Percentiles rank a stretch among this genome's conserved stretches.
These are phyloP conservation scores for Megalops cyprinoides DNA, from an alignment of 2,797 vertebrate genomes.

Conservation along the genomic window DNA sequence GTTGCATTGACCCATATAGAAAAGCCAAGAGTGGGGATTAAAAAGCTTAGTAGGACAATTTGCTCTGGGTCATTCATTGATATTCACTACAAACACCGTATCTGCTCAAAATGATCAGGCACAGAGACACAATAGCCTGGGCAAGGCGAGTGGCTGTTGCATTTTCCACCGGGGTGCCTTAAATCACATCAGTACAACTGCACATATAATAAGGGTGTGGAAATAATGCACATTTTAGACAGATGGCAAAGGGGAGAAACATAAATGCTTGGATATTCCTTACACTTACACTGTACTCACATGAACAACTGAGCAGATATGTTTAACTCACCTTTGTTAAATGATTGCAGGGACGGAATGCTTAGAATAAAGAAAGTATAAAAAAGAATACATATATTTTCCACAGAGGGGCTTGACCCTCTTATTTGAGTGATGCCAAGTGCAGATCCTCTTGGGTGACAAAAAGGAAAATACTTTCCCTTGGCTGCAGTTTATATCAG, in stretches of 20 bases:
- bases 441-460: neutral
- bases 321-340: too few species aligned
- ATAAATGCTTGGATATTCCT: too few species aligned
- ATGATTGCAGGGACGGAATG: too few species aligned
- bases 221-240: neutral
- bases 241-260: neutral
- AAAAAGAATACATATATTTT: neutral
- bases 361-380: neutral
- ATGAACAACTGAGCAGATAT: too few species aligned
- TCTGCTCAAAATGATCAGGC: slow-evolving; percentile 23
- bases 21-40: slow-evolving; percentile 38
- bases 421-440: neutral
- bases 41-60: slow-evolving; percentile 22
- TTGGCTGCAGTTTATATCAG: neutral
- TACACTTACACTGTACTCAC: too few species aligned
- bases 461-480: neutral
- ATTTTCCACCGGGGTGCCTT: neutral
- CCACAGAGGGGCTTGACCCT: neutral
- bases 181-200: neutral
- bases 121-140: slow-evolving; percentile 36
- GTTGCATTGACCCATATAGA: slow-evolving; percentile 34
- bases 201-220: neutral
- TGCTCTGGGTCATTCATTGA: slow-evolving; percentile 23
- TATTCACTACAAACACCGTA: slow-evolving; percentile 32
- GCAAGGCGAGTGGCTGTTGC: neutral